Base-by-base conservation (phyloP, 2,888 invertebrate genomes). In the Tachina lurida region DNA sequence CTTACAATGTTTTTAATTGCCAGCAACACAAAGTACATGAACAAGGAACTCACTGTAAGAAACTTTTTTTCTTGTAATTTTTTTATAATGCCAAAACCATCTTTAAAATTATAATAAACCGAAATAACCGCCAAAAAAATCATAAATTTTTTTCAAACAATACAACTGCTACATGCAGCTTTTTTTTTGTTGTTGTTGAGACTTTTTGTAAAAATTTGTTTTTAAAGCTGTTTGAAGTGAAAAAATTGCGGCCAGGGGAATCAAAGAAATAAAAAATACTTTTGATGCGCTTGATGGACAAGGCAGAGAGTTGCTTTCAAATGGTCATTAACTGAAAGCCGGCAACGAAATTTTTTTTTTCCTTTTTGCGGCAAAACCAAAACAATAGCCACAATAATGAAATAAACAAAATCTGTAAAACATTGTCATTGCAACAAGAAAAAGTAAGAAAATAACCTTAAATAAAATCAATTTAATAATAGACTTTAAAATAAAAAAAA, bases 311-410 rank as follows among this genome's bases (percentile, higher is more conserved):
- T 17, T 54, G 60, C 62, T 73, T 68, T 60, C 77, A 89, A 79
- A 88, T 88, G 90, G 88, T 90, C 90, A 90, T 91, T 91, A 91
- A 90, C 89, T 89, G 89, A 89, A 91, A 91, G 60, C 41, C 39
- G 41, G 10, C 31, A 58, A 58, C 7, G n/a, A 56, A 60, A n/a
- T n/a, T 2, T 60, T 60, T 15, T 60, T 58, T 19, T 54, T 4
- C 8, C 2, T 5, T 19, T 19, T 19, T 17, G 9, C 3, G 10
- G 13, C 7, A 13, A 19, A 45, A 17, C 12, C 1, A 10, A 63
- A 43, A 60, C 60, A 90, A 90, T 90, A 90, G 89, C 89, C 74
- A 56, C 62, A 63, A 76, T 31, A 62, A 78, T 77, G 82, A 77
- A 73, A 79, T 67, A 49, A 78, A 70, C 76, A 79, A 45, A 81